A percentile compares a stretch with the other conserved stretches of the same genome.
Conservation (phyloP, 92 coral and sea anemone genomes). For the Porites evermanni region DNA sequence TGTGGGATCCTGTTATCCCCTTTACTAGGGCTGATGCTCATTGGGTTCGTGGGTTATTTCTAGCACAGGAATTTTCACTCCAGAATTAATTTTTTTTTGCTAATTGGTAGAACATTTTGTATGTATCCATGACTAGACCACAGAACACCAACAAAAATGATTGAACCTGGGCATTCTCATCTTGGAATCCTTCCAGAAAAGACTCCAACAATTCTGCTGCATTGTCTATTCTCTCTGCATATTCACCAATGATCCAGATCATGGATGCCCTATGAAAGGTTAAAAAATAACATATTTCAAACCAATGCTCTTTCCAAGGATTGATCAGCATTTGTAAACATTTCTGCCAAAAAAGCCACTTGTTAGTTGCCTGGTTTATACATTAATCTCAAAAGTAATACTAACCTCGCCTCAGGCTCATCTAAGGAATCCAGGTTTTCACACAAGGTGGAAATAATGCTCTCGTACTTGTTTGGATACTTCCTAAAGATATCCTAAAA, state of each 20-base stretch:
- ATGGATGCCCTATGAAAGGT: slow-evolving; percentile 85
- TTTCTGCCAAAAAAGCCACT: too few species aligned
- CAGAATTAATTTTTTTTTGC: too few species aligned
- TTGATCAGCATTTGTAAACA: neutral
- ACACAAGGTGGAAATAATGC: slow-evolving; percentile 97
- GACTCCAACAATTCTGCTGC: slow-evolving; percentile 98
- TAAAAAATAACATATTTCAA: neutral
- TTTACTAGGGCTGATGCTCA: too few species aligned
- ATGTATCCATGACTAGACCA: neutral
- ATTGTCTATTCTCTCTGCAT: slow-evolving; percentile 99
- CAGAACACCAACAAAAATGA: neutral
- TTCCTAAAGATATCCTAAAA: slow-evolving; percentile 95
- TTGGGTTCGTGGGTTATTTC: too few species aligned
- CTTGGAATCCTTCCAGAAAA: slow-evolving; percentile 99
- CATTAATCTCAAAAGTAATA: neutral
- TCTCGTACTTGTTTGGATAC: slow-evolving; percentile 98
- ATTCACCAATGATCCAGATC: slow-evolving; percentile 99
- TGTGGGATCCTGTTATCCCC: too few species aligned
- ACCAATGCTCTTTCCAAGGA: neutral
- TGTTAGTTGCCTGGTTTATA: too few species aligned
- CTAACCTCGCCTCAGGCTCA: slow-evolving; percentile 98
- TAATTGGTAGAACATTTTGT: neutral
- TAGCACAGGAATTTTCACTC: too few species aligned
- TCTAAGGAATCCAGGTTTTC: slow-evolving; percentile 98
- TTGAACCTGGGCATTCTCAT: slow-evolving; percentile 95